phyloP scores from a whole-genome alignment of 2,888 invertebrate genomes.

The Hedya salicella region DNA sequence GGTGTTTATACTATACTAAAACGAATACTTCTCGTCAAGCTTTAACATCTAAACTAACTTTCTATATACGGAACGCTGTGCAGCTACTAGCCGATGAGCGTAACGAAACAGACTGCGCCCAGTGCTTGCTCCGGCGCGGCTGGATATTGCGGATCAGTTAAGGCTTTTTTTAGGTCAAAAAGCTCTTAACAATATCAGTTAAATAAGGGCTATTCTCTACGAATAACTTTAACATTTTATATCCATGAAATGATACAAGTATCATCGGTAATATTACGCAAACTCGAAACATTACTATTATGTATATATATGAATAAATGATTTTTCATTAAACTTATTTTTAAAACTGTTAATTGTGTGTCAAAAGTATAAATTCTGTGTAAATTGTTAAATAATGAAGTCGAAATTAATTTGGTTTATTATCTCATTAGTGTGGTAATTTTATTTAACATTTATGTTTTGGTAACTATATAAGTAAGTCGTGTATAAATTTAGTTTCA shows the following conservation, averaged over 20 bases:
- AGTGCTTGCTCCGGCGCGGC: neutral
- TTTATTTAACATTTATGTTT: slow-evolving; percentile 60
- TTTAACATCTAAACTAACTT: slow-evolving; percentile 23
- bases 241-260: slow-evolving; percentile 47
- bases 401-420: slow-evolving; percentile 67
- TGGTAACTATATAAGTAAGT: slow-evolving; percentile 66
- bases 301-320: slow-evolving; percentile 74
- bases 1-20: neutral
- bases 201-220: neutral
- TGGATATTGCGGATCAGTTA: slow-evolving; percentile 44
- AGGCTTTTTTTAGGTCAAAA: slow-evolving; percentile 53
- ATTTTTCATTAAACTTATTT: slow-evolving; percentile 57
- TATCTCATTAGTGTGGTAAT: slow-evolving; percentile 72
- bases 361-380: slow-evolving; percentile 67
- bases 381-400: slow-evolving; percentile 76
- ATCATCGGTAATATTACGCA: slow-evolving; percentile 48
- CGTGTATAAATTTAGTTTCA: slow-evolving; percentile 75
- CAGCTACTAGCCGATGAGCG: slow-evolving; percentile 26
- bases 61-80: slow-evolving; percentile 5
- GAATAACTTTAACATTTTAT: slow-evolving; percentile 39
- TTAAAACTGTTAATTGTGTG: slow-evolving; percentile 56
- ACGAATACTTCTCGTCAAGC: slow-evolving; percentile 28
- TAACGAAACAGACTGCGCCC: neutral
- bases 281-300: slow-evolving; percentile 51
- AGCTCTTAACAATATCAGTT: slow-evolving; percentile 47